phyloP scores from a whole-genome alignment of 2,113 vertebrate species.

The Synodontis membranacea region DNA sequence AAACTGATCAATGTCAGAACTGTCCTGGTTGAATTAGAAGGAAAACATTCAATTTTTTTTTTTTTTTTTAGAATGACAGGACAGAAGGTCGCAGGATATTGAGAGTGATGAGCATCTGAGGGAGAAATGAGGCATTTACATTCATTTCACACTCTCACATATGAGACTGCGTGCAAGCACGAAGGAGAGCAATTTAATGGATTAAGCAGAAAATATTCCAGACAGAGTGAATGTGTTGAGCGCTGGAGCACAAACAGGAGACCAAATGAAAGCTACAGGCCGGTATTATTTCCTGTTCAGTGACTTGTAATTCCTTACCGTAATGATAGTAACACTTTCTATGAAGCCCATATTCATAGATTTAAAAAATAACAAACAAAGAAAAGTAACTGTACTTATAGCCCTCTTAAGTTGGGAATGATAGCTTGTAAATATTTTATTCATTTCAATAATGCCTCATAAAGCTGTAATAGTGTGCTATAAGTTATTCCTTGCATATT shows the following conservation, averaged over 20 bases:
- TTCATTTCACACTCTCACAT: conserved; percentile 11
- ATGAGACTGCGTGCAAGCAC: not conserved
- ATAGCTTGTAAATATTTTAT: not conserved
- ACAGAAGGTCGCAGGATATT: conserved; percentile 19
- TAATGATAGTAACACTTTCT: not conserved
- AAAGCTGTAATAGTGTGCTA: not conserved
- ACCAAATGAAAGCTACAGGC: not conserved
- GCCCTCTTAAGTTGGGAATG: not conserved
- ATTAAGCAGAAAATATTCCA: not conserved
- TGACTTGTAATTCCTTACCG: not conserved
- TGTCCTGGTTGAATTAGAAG: not conserved
- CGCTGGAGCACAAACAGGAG: not conserved
- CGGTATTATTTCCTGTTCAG: not conserved
- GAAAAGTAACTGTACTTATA: not conserved
- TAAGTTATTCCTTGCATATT: not conserved
- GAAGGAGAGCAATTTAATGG: not conserved
- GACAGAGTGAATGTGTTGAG: not conserved
- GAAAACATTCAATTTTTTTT: conserved; percentile 16
- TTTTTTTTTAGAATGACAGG: conserved; percentile 22
- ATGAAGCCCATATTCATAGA: not conserved
- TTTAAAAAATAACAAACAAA: not conserved
- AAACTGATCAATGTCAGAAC: conserved; percentile 7
- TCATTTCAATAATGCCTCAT: not conserved
- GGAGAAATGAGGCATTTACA: conserved; percentile 25
- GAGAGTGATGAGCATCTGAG: conserved; percentile 18